Percentiles rank a stretch among this genome's conserved stretches.
Conservation (phyloP, 2,888 invertebrate species). For the Congeria kusceri region DNA sequence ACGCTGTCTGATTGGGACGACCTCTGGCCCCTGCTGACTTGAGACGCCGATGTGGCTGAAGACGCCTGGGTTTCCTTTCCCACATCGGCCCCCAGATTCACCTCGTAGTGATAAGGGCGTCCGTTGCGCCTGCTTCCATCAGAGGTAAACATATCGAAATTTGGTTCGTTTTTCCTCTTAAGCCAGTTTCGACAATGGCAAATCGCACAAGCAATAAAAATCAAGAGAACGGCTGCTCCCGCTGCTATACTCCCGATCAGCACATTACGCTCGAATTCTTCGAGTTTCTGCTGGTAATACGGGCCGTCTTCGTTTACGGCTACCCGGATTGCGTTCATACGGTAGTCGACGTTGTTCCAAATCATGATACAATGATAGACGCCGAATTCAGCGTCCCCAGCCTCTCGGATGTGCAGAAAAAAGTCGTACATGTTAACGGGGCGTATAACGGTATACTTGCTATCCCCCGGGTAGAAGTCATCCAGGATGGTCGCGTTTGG, state of each 20-base stretch:
- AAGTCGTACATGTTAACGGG: conserved; percentile 42
- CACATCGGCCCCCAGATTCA: background rate
- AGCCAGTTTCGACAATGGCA: conserved; percentile 32
- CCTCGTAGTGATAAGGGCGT: background rate
- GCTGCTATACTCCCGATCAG: conserved; percentile 47
- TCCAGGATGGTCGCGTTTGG: conserved; percentile 49
- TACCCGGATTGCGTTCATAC: conserved; percentile 39
- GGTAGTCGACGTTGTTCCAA: conserved; percentile 58
- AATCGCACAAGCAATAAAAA: conserved; percentile 26
- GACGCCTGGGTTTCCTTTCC: background rate
- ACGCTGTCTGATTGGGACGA: too few species aligned
- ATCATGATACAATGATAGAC: conserved; percentile 66
- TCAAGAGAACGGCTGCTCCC: conserved; percentile 36
- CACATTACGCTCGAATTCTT: conserved; percentile 41
- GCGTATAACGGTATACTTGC: conserved; percentile 21
- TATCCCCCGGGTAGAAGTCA: conserved; percentile 17
- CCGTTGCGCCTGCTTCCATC: background rate
- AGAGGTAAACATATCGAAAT: conserved; percentile 15
- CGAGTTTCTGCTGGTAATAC: conserved; percentile 40
- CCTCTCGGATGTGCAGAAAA: conserved; percentile 40
- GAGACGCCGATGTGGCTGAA: too few species aligned
- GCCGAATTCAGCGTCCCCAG: conserved; percentile 67
- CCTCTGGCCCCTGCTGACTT: too few species aligned
- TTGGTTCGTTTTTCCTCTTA: conserved; percentile 10
- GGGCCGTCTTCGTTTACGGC: conserved; percentile 59